phyloP scores from a whole-genome alignment of 2,113 vertebrate genomes.

The Puffinus mauretanicus region DNA sequence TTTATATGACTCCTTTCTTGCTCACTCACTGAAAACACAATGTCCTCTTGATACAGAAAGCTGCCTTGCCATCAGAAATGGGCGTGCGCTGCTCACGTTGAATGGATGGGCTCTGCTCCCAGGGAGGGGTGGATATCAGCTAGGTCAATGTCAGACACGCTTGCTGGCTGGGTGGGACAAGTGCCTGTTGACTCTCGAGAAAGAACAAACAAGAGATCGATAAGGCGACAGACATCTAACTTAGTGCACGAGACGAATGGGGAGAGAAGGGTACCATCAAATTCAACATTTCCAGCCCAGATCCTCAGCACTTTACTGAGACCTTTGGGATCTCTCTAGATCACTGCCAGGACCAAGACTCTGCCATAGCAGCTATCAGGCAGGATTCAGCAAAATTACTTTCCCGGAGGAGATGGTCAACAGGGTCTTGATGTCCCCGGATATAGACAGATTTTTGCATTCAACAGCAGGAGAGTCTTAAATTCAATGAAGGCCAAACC shows the following conservation, averaged over 20 bases:
- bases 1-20: background rate
- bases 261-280: background rate
- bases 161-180: background rate
- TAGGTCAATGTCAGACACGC: rapidly evolving
- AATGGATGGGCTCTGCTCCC: background rate
- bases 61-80: background rate
- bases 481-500: background rate
- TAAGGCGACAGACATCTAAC: background rate
- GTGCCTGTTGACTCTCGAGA: background rate
- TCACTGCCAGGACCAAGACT: background rate
- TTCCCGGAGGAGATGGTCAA: background rate
- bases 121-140: background rate
- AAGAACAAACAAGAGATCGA: background rate
- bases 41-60: background rate
- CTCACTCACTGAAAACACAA: background rate
- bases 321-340: background rate
- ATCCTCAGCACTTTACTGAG: background rate
- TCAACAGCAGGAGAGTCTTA: background rate
- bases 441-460: background rate
- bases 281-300: background rate
- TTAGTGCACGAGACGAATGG: rapidly evolving
- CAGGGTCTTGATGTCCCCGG: background rate
- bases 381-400: background rate
- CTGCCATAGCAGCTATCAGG: background rate
- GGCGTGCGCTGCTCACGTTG: rapidly evolving